A percentile compares a stretch with the other conserved stretches of the same genome.
Evolutionary conservation across 1,140 invertebrate species (phyloP).

Genomic region (Neodiprion lecontei): DNA sequence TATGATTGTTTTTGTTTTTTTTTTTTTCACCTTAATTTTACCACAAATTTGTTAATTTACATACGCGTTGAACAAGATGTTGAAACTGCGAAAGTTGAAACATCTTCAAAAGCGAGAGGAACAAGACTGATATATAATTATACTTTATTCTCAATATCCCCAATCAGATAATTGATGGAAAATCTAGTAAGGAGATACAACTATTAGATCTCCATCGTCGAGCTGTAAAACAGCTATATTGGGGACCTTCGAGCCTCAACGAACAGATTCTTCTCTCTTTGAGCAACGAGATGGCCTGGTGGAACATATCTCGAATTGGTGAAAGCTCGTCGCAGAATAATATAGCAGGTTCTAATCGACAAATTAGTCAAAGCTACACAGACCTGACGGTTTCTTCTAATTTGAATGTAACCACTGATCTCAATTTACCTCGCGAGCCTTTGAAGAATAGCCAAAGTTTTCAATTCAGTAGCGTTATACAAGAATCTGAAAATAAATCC

Average conservation of each 20-base stretch:
- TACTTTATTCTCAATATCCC: constrained; percentile 15
- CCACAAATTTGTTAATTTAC: too few relatives aligned
- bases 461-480: not conserved
- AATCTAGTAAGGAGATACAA: constrained; percentile 26
- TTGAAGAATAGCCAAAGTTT: not conserved
- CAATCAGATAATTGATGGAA: constrained; percentile 49
- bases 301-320: constrained; percentile 44
- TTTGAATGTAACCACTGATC: not conserved
- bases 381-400: not conserved
- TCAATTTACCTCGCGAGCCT: not conserved
- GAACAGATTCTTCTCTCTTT: constrained; percentile 48
- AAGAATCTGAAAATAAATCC: not conserved
- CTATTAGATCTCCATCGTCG: constrained; percentile 41
- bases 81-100: too few relatives aligned
- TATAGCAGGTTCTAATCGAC: not conserved
- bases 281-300: constrained; percentile 51
- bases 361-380: not conserved
- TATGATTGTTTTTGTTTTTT: not conserved
- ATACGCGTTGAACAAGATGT: too few relatives aligned
- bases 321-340: not conserved
- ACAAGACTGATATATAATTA: not conserved
- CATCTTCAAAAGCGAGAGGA: too few relatives aligned
- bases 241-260: constrained; percentile 42
- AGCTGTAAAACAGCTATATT: constrained; percentile 46
- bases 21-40: not conserved